Percentiles rank a stretch among this genome's conserved stretches.
These are phyloP conservation scores for Zele albiditarsus DNA, from an alignment of 2,888 invertebrate species.

Conservation along the genomic window DNA sequence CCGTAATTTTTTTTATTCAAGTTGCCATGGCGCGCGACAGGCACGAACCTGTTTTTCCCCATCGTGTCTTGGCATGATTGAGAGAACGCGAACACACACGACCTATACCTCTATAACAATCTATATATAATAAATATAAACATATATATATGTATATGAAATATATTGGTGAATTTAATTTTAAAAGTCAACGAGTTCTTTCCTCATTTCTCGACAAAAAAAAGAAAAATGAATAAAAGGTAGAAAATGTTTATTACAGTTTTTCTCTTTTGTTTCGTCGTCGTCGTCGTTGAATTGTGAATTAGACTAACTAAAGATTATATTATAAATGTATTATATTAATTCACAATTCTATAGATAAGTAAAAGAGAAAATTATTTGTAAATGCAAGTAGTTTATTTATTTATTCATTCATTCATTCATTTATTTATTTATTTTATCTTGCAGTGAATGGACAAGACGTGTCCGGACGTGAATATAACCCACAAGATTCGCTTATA, in stretches of 20 bases:
- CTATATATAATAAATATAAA: neutral
- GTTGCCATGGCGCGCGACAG: neutral
- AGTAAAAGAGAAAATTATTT: neutral
- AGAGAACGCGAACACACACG: neutral
- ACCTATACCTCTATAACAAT: no score
- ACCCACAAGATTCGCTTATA: slow-evolving; percentile 40
- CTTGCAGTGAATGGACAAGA: slow-evolving; percentile 16
- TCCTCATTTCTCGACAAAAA: neutral
- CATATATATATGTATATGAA: neutral
- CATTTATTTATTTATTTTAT: neutral
- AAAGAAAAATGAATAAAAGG: neutral
- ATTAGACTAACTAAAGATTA: neutral
- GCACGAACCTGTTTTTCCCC: slow-evolving; percentile 20
- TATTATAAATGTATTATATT: neutral
- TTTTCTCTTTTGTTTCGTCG: no score
- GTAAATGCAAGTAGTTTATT: neutral
- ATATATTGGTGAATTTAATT: neutral
- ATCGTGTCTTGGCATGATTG: neutral
- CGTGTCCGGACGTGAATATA: slow-evolving; percentile 8
- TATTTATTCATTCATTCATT: no score
- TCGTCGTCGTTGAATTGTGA: no score
- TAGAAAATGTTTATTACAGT: neutral
- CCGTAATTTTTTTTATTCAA: neutral
- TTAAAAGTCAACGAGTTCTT: neutral
- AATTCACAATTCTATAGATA: neutral